These are phyloP conservation scores for Creontiades dilutus DNA, from an alignment of 2,888 invertebrate genomes.

Conservation along the genomic window DNA sequence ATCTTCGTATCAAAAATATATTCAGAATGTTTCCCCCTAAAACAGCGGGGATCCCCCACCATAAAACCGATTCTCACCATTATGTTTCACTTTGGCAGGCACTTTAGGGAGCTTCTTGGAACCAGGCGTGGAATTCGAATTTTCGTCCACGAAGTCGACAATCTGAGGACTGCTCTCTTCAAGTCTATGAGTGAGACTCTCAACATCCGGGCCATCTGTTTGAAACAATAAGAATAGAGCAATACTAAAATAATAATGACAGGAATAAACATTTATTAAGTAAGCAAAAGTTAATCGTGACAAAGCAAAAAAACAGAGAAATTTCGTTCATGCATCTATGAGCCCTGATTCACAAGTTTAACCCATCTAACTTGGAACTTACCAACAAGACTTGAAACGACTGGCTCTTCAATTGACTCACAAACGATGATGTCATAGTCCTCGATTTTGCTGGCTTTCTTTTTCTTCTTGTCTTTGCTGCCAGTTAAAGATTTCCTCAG, in stretches of 20 bases:
- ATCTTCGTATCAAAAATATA: too few relatives aligned
- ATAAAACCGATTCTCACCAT: constrained; percentile 54
- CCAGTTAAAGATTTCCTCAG: constrained; percentile 1
- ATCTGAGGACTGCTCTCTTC: background rate
- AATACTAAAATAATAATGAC: background rate
- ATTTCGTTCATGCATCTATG: too few relatives aligned
- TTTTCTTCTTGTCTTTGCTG: constrained; percentile 30
- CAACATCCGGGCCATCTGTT: background rate
- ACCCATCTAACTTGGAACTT: background rate
- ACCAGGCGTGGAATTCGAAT: background rate
- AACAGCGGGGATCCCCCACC: background rate
- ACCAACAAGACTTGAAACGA: background rate
- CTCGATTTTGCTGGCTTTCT: background rate
- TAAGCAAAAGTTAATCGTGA: too few relatives aligned
- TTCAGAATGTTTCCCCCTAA: too few relatives aligned
- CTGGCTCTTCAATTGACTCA: constrained; percentile 16
- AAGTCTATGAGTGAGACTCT: background rate
- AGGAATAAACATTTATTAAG: background rate
- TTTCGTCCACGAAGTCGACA: constrained; percentile 21
- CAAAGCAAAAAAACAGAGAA: too few relatives aligned
- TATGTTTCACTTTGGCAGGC: constrained; percentile 62
- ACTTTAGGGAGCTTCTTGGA: background rate
- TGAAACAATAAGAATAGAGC: background rate
- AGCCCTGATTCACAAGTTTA: too few relatives aligned
- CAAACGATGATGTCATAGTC: constrained; percentile 51